Evolutionary conservation across 2,797 vertebrate genomes (phyloP).

Genomic region (Amblyraja radiata): DNA sequence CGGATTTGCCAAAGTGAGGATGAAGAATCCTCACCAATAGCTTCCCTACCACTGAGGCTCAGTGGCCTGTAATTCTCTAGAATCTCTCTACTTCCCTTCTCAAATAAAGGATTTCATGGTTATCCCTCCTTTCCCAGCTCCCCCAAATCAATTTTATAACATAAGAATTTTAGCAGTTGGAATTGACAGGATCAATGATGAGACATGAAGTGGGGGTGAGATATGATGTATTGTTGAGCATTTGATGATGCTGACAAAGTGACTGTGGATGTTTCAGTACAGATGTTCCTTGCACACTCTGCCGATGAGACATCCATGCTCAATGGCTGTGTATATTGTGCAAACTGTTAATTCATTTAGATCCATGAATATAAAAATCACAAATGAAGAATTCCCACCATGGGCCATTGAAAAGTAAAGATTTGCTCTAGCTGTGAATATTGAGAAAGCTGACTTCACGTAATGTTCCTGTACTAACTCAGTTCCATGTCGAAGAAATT

Average conservation of each 20-base stretch:
- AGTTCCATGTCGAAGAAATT: background rate
- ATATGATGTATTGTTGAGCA: background rate
- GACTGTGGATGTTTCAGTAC: background rate
- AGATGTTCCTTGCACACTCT: background rate
- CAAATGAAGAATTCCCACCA: background rate
- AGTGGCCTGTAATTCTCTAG: too few relatives aligned
- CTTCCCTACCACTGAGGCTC: too few relatives aligned
- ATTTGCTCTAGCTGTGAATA: background rate
- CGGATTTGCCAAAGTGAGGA: too few relatives aligned
- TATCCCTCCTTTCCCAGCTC: too few relatives aligned
- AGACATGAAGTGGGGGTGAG: background rate
- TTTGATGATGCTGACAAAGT: background rate
- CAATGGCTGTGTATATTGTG: background rate
- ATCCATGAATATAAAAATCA: background rate
- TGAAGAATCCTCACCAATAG: too few relatives aligned
- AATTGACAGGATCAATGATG: background rate
- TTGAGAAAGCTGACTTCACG: background rate
- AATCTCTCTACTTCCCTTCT: too few relatives aligned
- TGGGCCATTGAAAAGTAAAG: background rate
- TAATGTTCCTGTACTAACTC: too few relatives aligned
- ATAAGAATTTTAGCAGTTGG: background rate
- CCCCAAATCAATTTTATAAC: slow-evolving; percentile 8
- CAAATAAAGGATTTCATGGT: too few relatives aligned
- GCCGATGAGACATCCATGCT: background rate
- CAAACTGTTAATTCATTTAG: background rate